Base-by-base conservation (phyloP, 1,140 invertebrate genomes). In the Eriosoma lanigerum region DNA sequence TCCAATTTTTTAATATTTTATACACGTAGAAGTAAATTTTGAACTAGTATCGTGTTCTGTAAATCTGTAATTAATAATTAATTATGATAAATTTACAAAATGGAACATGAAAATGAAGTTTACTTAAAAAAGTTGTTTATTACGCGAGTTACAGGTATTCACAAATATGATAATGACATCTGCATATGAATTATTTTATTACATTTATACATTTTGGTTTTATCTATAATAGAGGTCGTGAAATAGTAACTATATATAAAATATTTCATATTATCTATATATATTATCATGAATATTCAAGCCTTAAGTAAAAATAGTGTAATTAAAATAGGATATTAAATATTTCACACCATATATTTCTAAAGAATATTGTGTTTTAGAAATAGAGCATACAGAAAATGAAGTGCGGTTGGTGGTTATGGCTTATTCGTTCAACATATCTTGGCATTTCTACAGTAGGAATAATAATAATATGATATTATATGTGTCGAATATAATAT, bases 311-410 rank as follows among this genome's bases (percentile, higher is more conserved):
- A 19, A 1, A 62, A 62, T 62, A 24, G n/a, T n/a, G 0, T 46
- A 48, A n/a, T 46, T 13, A 48, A 68, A 12, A 48, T 5, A 46
- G 17, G 24, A 68, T 46, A 12, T 17, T 46, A 68, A 68, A 68
- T 68, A 48, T 68, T 44, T 46, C n/a, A 68, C 38, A 46, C 64
- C 64, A 46, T 24, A 46, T 68, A 13, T 32, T 46, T 24, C n/a
- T 68, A 4, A 29, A 64, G 62, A 38, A 24, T 68, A 68, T 48
- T 68, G 46, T 46, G 38, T 46, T 46, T 21, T 24, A 68, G 21
- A 68, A 68, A 46, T 68, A 46, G 64, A 68, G 64, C 64, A 46
- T 48, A 68, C 12, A 46, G 13, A 54, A n/a, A 54, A n/a, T n/a
- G 10, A 48, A 38, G 64, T 24, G 64, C 24, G 64, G 64, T 46